These are phyloP conservation scores for Diachasma alloeum DNA, from an alignment of 1,140 invertebrate genomes.

Conservation along the genomic window DNA sequence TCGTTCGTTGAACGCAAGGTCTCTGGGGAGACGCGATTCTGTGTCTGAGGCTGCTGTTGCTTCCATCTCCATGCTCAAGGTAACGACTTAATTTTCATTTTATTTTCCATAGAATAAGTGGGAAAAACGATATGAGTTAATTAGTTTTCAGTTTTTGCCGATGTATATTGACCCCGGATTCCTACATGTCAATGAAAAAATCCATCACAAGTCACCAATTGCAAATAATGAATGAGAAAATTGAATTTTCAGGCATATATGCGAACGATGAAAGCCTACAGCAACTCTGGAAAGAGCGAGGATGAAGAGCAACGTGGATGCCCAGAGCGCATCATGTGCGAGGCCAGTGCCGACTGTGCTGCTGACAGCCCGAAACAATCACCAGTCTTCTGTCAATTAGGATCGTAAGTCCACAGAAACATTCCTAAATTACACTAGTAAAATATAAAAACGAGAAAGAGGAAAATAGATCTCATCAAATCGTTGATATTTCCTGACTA, in stretches of 20 bases:
- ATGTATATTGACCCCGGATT: too few relatives aligned
- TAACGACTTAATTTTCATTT: slow-evolving; percentile 41
- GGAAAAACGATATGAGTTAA: too few relatives aligned
- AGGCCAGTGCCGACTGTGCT: slow-evolving; percentile 88
- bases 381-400: slow-evolving; percentile 89
- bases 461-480: too few relatives aligned
- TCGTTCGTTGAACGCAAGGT: slow-evolving; percentile 81
- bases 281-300: slow-evolving; percentile 72
- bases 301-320: slow-evolving; percentile 74
- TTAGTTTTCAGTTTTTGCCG: too few relatives aligned
- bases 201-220: not conserved
- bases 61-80: slow-evolving; percentile 85
- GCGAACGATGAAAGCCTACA: slow-evolving; percentile 72
- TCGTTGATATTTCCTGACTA: too few relatives aligned
- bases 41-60: slow-evolving; percentile 87
- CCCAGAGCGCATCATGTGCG: slow-evolving; percentile 73
- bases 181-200: too few relatives aligned
- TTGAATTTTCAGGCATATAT: slow-evolving; percentile 74
- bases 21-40: slow-evolving; percentile 83
- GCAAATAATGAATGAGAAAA: not conserved
- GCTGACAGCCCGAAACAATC: slow-evolving; percentile 80
- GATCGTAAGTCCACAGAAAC: slow-evolving; percentile 78
- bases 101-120: not conserved
- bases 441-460: too few relatives aligned
- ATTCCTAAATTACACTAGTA: not conserved